Percentiles rank a stretch among this genome's conserved stretches.
These are phyloP conservation scores for Proterorhinus semilunaris DNA, from an alignment of 2,113 vertebrate species.

Conservation along the genomic window DNA sequence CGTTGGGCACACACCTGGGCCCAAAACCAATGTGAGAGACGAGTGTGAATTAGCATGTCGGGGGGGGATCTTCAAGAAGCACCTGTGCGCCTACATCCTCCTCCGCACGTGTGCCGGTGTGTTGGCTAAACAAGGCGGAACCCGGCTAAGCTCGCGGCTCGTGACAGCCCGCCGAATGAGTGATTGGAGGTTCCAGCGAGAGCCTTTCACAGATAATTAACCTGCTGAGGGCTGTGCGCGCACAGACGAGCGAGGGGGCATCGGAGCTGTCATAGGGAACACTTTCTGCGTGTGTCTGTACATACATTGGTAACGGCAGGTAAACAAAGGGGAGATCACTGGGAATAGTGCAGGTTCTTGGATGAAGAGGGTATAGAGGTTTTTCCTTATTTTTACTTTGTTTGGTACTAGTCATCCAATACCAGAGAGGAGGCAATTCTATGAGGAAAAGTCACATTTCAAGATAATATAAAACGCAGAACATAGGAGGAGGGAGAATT, in stretches of 20 bases:
- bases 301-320: too few relatives aligned
- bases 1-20: constrained; percentile 31
- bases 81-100: constrained; percentile 22
- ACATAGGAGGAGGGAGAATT: too few relatives aligned
- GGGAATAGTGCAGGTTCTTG: too few relatives aligned
- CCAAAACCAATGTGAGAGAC: neutral
- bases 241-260: constrained; percentile 47
- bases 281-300: constrained; percentile 18
- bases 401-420: too few relatives aligned
- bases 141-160: constrained; percentile 63
- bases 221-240: constrained; percentile 72
- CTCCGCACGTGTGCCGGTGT: constrained; percentile 41
- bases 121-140: constrained; percentile 75
- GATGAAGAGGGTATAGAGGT: too few relatives aligned
- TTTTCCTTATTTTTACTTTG: too few relatives aligned
- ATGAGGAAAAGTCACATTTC: too few relatives aligned
- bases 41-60: constrained; percentile 40
- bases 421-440: too few relatives aligned
- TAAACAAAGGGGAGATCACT: too few relatives aligned
- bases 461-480: too few relatives aligned
- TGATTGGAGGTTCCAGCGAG: constrained; percentile 78
- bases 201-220: constrained; percentile 79
- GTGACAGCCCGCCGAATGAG: constrained; percentile 76
- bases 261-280: constrained; percentile 39
- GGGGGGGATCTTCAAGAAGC: constrained; percentile 9